Percentiles rank a stretch among this genome's conserved stretches.
These are phyloP conservation scores for Aselliscus stoliczkanus DNA, from an alignment of 2,797 vertebrate species.

Conservation along the genomic window DNA sequence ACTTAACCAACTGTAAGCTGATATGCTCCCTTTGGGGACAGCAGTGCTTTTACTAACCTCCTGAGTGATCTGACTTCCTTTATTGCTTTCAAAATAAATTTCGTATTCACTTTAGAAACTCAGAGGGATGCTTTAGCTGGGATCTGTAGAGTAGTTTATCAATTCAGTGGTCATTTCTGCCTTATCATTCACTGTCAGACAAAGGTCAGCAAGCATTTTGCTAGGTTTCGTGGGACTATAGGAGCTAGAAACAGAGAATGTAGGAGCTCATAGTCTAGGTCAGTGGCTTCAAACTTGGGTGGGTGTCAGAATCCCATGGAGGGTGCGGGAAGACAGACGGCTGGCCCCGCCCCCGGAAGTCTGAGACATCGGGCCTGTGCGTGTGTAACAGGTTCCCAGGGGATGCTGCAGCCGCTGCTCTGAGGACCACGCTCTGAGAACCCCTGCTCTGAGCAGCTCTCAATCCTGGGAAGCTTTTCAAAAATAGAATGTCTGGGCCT, in stretches of 20 bases:
- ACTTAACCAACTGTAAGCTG: neutral
- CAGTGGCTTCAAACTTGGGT: neutral
- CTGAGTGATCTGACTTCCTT: slow-evolving; percentile 6
- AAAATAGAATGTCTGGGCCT: neutral
- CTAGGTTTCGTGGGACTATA: neutral
- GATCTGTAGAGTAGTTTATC: neutral
- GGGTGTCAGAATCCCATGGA: neutral
- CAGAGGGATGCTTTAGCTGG: neutral
- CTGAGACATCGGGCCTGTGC: neutral
- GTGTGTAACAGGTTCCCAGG: neutral
- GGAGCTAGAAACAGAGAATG: neutral
- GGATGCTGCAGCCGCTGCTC: neutral
- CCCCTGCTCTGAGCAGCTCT: neutral
- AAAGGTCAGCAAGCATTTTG: slow-evolving; percentile 20
- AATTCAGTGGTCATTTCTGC: neutral
- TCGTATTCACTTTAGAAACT: slow-evolving; percentile 10
- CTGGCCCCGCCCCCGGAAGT: neutral
- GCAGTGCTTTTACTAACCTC: neutral
- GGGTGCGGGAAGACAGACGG: neutral
- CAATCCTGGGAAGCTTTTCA: neutral
- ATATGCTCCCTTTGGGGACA: slow-evolving; percentile 4
- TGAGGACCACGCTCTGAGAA: neutral
- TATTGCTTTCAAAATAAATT: slow-evolving; percentile 39
- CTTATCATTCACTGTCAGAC: neutral
- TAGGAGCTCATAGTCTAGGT: neutral